Conservation (phyloP, 1,140 invertebrate genomes). For the Ptiloglossa arizonensis region DNA sequence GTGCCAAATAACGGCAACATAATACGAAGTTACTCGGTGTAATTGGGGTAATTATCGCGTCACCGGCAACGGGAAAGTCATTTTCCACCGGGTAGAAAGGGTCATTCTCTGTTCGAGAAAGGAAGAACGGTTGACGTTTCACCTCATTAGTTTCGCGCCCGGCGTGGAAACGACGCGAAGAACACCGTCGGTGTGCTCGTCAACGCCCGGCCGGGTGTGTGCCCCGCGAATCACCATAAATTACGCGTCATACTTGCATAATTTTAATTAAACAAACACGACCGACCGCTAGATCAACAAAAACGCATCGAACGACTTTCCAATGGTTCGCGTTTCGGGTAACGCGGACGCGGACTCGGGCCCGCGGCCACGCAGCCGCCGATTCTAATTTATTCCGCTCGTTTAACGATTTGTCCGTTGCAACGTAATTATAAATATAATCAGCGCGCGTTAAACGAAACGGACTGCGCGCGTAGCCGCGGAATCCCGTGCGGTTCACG, state of each 20-base stretch:
- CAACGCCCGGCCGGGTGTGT: neutral
- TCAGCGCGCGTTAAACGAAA: slow-evolving; percentile 31
- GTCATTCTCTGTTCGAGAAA: neutral
- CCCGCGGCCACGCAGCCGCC: neutral
- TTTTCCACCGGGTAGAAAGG: neutral
- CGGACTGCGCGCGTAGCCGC: neutral
- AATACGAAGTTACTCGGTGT: neutral
- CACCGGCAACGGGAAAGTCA: slow-evolving; percentile 22
- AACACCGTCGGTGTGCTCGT: neutral
- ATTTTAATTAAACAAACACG: slow-evolving; percentile 67
- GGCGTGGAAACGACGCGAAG: slow-evolving; percentile 42
- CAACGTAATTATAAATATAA: slow-evolving; percentile 58
- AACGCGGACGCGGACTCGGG: neutral
- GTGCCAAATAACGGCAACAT: neutral
- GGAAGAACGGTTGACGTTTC: slow-evolving; percentile 38
- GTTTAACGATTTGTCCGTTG: slow-evolving; percentile 34
- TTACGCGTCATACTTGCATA: slow-evolving; percentile 62
- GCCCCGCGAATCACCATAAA: slow-evolving; percentile 56
- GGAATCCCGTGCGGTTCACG: slow-evolving; percentile 19
- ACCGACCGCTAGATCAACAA: slow-evolving; percentile 50
- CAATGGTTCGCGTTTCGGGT: slow-evolving; percentile 45
- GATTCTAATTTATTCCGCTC: slow-evolving; percentile 53
- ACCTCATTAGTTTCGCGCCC: slow-evolving; percentile 38
- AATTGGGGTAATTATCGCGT: slow-evolving; percentile 1
- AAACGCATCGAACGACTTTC: slow-evolving; percentile 60